Conservation (phyloP, 2,888 invertebrate genomes). For the Callyntrura sp. region DNA sequence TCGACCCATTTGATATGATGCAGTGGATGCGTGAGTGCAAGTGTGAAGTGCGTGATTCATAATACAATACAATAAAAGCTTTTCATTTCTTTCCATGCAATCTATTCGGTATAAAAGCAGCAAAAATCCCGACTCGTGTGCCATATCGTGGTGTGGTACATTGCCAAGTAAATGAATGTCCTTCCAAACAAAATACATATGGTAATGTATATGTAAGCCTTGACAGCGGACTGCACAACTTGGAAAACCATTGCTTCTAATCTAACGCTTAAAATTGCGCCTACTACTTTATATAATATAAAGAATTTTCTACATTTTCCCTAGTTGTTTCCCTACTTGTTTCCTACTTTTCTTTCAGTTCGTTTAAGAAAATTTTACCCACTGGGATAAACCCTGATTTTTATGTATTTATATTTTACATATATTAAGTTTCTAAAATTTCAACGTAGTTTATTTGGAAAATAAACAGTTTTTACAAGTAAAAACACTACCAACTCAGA, state of each 20-base stretch:
- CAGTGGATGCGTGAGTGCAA: slow-evolving; percentile 66
- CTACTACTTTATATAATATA: too few species aligned
- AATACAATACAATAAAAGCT: slow-evolving; percentile 65
- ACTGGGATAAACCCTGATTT: too few species aligned
- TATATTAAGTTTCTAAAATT: too few species aligned
- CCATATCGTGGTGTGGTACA: background rate
- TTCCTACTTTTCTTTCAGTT: too few species aligned
- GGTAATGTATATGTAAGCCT: background rate
- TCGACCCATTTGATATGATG: slow-evolving; percentile 53
- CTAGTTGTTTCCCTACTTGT: too few species aligned
- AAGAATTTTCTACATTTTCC: too few species aligned
- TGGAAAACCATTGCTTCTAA: background rate
- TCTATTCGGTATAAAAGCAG: slow-evolving; percentile 57
- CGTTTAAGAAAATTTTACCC: too few species aligned
- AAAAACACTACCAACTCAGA: background rate
- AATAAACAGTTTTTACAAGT: background rate
- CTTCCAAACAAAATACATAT: background rate
- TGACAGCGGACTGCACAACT: background rate
- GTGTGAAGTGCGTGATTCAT: slow-evolving; percentile 67
- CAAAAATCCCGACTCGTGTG: slow-evolving; percentile 39
- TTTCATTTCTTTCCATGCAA: slow-evolving; percentile 67
- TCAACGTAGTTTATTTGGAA: too few species aligned
- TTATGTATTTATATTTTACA: too few species aligned
- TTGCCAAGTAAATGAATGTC: slow-evolving; percentile 9
- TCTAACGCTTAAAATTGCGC: too few species aligned